Evolutionary conservation across 2,113 vertebrate genomes (phyloP).

Genomic region (Xiphophorus maculatus): DNA sequence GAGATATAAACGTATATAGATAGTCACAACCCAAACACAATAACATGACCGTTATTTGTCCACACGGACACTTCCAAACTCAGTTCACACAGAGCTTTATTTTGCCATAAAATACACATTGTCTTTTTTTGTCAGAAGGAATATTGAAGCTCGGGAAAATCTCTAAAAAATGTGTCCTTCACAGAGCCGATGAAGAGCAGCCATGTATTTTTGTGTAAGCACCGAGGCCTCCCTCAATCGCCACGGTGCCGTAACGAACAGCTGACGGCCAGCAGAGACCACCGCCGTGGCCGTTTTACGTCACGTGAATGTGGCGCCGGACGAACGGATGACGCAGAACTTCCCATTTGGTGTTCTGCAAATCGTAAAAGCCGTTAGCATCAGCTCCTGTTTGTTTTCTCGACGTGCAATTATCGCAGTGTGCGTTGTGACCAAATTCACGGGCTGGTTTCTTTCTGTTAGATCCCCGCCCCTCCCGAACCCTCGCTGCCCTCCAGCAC

Average conservation of each 20-base stretch:
- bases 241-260: conserved; percentile 13
- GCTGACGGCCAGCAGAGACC: conserved; percentile 29
- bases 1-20: background rate
- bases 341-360: conserved; percentile 36
- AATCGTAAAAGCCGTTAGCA: conserved; percentile 25
- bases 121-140: background rate
- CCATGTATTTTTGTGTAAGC: conserved; percentile 26
- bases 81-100: background rate
- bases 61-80: background rate
- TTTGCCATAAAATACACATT: background rate
- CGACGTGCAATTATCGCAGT: conserved; percentile 49
- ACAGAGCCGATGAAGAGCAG: conserved; percentile 3
- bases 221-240: conserved; percentile 39
- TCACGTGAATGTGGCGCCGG: conserved; percentile 31
- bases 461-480: background rate
- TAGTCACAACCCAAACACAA: background rate
- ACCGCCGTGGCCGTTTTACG: conserved; percentile 13
- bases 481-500: background rate
- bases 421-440: conserved; percentile 48
- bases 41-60: too few relatives aligned
- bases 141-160: conserved; percentile 1
- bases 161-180: background rate
- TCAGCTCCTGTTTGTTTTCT: conserved; percentile 38
- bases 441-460: conserved; percentile 5
- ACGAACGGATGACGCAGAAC: conserved; percentile 52